Base-by-base conservation (phyloP, 2,888 invertebrate genomes). In the Scrobipalpa atriplicella region DNA sequence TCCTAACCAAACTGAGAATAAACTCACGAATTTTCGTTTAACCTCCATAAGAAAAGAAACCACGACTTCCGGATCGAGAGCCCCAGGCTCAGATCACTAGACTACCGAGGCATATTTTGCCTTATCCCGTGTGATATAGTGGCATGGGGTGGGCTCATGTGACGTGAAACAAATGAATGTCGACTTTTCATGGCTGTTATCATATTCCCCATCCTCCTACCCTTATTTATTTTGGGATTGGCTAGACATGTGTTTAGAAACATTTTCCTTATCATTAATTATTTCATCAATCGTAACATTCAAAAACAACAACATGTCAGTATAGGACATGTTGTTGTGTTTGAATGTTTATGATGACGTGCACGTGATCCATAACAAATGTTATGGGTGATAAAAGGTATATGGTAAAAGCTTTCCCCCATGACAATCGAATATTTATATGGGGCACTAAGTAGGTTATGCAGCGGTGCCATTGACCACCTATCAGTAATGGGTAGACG, bases 391-490 rank as follows among this genome's bases (percentile, higher is more conserved):
- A 47, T 47, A 56, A 56, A 56, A 19, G 52, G 19, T 18, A 10
- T 19, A 21, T 21, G 54, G 18, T 19, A 56, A 56, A 56, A 56
- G 54, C 21, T 13, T 21, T 56, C 21, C 11, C 29, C 11, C 13
- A 13, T 21, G 19, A 56, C 21, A 21, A 56, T 56, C 21, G 21
- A 56, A 21, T 56, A 56, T 21, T 29, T 56, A 56, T 56, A 56
- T 19, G 13, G 13, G 21, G 11, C 13, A 10, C 9, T 16, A 19
- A 19, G 18, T 8, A 52, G 18, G 21, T 19, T 13, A 56, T 21
- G 29, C 21, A 21, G 21, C 8, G 1, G 11, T 13, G 21, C 21
- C 21, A 56, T 29, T 56, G 29, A 13, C 21, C 21, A 56, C 21
- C 21, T 21, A 54, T 19, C 19, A 10, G 19, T 54, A 54, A 54